Percentiles rank a stretch among this genome's conserved stretches.
These are phyloP conservation scores for Tinea semifulvella DNA, from an alignment of 2,888 invertebrate species.

Conservation along the genomic window DNA sequence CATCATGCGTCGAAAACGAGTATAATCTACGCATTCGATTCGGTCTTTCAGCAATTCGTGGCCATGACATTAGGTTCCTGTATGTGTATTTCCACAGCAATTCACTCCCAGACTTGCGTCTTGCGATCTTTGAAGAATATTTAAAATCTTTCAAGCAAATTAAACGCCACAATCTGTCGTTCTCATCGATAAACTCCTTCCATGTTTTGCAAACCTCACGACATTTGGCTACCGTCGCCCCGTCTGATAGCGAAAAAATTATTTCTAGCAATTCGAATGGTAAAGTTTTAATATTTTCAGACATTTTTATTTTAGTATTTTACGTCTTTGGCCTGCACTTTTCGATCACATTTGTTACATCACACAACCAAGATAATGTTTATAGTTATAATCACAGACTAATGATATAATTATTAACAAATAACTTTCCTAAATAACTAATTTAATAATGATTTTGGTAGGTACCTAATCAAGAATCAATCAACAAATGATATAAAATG, in stretches of 20 bases:
- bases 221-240: constrained; percentile 36
- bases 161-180: constrained; percentile 39
- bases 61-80: constrained; percentile 42
- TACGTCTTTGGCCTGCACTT: too few relatives aligned
- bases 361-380: too few relatives aligned
- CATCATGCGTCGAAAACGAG: constrained; percentile 38
- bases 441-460: too few relatives aligned
- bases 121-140: constrained; percentile 40
- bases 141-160: constrained; percentile 35
- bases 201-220: constrained; percentile 41
- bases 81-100: constrained; percentile 44
- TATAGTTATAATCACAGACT: too few relatives aligned
- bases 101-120: constrained; percentile 35
- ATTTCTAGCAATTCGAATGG: constrained; percentile 45
- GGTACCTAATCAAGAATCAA: too few relatives aligned
- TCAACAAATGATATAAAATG: too few relatives aligned
- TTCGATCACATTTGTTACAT: too few relatives aligned
- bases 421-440: too few relatives aligned
- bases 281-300: too few relatives aligned
- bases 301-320: too few relatives aligned
- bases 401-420: too few relatives aligned
- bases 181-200: constrained; percentile 36
- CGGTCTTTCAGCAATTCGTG: constrained; percentile 24
- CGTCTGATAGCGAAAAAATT: constrained; percentile 38
- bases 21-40: constrained; percentile 36